Evolutionary conservation across 1,140 invertebrate species (phyloP), one percentile per base, ranked within the genome.

Genomic region (Aricia agestis): DNA sequence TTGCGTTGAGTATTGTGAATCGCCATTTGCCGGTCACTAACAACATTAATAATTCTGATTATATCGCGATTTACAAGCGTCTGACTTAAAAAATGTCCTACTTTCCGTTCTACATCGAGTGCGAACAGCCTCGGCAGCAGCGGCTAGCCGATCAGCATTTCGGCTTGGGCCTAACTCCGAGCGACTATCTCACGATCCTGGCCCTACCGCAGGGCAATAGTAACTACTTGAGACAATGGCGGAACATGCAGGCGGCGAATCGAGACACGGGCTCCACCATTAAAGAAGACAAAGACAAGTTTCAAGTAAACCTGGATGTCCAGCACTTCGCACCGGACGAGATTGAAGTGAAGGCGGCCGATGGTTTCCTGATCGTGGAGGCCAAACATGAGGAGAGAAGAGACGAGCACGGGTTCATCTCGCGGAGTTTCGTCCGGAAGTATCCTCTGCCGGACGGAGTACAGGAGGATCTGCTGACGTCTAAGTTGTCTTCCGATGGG

Each of bases 321-420:
- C 45, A 52, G 9, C 45, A 52, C 45, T 52, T 52, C 45, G 45
- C 94, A 52, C 96, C 97, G 0, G 94, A 95, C 69, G 97, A 98
- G 82, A 95, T 98, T 17, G 93, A 93, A 9, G 96, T 98, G 0
- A 97, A 96, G 81, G 95, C 95, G 1, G 93, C 94, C 0, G 96
- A 97, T 68, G 94, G 94, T 45, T 93, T 87, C 5, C 86, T 96
- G 3, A 81, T 95, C 1, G 91, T 96, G 0, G 94, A 95, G 78
- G 95, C 93, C 2, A 96, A 95, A 77, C 95, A 97, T 70, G 95
- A 96, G 74, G 95, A 97, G 75, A 94, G 94, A 41, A 85, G 93
- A 69, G 96, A 96, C 66, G 93, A 95, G 52, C 95, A 96, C 72
- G 96, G 96, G 1, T 95, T 85, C 71, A 94, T 96, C 11, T 94